Base-by-base conservation (phyloP, 2,113 vertebrate genomes). In the Eubucco bourcierii region DNA sequence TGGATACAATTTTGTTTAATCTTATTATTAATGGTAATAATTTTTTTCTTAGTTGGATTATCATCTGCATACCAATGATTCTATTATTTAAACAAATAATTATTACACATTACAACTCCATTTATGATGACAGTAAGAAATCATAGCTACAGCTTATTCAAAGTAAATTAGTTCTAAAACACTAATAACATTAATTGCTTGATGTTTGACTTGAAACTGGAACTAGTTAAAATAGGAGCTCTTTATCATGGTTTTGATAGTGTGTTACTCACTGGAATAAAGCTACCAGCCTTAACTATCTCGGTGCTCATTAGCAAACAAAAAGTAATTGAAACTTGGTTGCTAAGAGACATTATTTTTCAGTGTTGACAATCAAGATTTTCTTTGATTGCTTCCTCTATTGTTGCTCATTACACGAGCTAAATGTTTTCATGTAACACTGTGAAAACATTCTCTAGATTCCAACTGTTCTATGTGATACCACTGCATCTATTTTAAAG, bases 61-160 rank as follows among this genome's bases (percentile, higher is more conserved):
- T 96, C 81, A 93, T 97, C 92, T 91, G 41, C 87, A 96, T 89
- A 79, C 81, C 96, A 97, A 92, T 86, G 90, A 93, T 95, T 95
- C 81, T 89, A 96, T 97, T 98, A 97, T 96, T 98, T 97, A 98
- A 97, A 97, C 95, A 97, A 98, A 97, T 97, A 97, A 98, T 98
- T 97, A 97, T 96, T 96, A 92, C 71, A 86, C 93, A 94, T 97
- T 97, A 95, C 71, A 95, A 93, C 97, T 96, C 92, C 74, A 96
- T 96, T 97, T 97, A 95, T 84, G 92, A 82, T 79, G 96, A 96
- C 93, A 94, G 94, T 95, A 97, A 97, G 93, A 97, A 97, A 97
- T 97, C 94, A 95, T 81, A 96, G 89, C 95, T 96, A 97, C 47
- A 41, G 84, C 70, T 97, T 95, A 95, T 90, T 97, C 92, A 91